Evolutionary conservation across 2,888 invertebrate genomes (phyloP).

Genomic region (Pyrocoelia pectoralis): DNA sequence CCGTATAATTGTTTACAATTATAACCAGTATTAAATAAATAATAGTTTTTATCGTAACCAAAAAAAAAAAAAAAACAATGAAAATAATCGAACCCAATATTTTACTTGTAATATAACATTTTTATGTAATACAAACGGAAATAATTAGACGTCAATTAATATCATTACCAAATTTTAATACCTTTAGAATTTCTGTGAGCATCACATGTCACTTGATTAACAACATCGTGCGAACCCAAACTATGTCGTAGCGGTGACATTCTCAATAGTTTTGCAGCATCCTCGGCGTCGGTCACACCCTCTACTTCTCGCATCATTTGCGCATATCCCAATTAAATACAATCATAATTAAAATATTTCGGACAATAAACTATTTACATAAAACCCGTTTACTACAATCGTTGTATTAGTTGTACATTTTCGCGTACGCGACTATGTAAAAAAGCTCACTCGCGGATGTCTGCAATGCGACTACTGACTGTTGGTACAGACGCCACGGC

Average conservation of each 20-base stretch:
- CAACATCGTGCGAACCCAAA: constrained; percentile 64
- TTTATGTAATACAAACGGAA: constrained; percentile 1
- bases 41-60: background rate
- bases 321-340: constrained; percentile 42
- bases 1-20: constrained; percentile 13
- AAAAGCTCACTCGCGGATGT: constrained; percentile 14
- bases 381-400: background rate
- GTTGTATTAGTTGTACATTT: background rate
- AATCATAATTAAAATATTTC: background rate
- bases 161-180: constrained; percentile 20
- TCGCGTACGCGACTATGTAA: background rate
- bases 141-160: background rate
- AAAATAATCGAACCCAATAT: background rate
- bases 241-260: constrained; percentile 69
- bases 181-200: constrained; percentile 44
- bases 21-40: too few species aligned
- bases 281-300: constrained; percentile 59
- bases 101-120: constrained; percentile 1
- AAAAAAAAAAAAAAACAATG: background rate
- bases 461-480: constrained; percentile 31
- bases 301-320: constrained; percentile 57
- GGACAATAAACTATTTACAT: background rate
- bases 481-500: constrained; percentile 33
- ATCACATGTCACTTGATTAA: constrained; percentile 43
- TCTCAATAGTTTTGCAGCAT: constrained; percentile 65